These are phyloP conservation scores for Percina caprodes DNA, from an alignment of 2,113 vertebrate genomes.

Conservation along the genomic window DNA sequence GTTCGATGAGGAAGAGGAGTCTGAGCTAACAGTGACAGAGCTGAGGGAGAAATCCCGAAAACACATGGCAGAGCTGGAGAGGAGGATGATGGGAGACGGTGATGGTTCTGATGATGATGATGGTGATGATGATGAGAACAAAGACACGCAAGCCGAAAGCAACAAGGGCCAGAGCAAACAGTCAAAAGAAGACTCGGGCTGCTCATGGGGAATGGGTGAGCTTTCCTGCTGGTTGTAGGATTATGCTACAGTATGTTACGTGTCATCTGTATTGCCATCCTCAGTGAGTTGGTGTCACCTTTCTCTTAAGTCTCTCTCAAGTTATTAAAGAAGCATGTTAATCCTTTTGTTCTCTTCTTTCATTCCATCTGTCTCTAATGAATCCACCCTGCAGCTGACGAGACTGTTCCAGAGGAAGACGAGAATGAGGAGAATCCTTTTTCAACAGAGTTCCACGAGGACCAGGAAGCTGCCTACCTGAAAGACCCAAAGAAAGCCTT, in stretches of 20 bases:
- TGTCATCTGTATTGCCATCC: not conserved
- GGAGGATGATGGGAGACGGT: slow-evolving; percentile 93
- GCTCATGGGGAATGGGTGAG: slow-evolving; percentile 97
- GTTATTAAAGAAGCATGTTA: not conserved
- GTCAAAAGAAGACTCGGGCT: slow-evolving; percentile 87
- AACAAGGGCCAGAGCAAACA: slow-evolving; percentile 48
- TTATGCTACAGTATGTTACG: not conserved
- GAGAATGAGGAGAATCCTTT: slow-evolving; percentile 98
- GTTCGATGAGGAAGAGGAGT: slow-evolving; percentile 93
- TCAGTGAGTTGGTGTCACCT: not conserved
- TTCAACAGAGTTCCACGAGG: slow-evolving; percentile 94
- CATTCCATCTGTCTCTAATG: not conserved
- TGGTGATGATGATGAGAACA: slow-evolving; percentile 82
- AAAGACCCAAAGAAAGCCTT: slow-evolving; percentile 97
- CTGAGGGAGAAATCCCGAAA: slow-evolving; percentile 89
- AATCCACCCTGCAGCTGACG: slow-evolving; percentile 85
- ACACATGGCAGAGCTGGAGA: slow-evolving; percentile 89
- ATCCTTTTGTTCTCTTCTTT: not conserved
- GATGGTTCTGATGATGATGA: slow-evolving; percentile 89
- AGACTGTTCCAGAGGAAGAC: slow-evolving; percentile 89
- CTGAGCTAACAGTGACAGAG: slow-evolving; percentile 92
- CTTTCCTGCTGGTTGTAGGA: not conserved
- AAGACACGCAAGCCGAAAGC: slow-evolving; percentile 39
- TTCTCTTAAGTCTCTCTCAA: not conserved
- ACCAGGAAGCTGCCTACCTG: slow-evolving; percentile 95